Base-by-base conservation (phyloP, 2,888 invertebrate genomes). In the Scaptomyza parva region DNA sequence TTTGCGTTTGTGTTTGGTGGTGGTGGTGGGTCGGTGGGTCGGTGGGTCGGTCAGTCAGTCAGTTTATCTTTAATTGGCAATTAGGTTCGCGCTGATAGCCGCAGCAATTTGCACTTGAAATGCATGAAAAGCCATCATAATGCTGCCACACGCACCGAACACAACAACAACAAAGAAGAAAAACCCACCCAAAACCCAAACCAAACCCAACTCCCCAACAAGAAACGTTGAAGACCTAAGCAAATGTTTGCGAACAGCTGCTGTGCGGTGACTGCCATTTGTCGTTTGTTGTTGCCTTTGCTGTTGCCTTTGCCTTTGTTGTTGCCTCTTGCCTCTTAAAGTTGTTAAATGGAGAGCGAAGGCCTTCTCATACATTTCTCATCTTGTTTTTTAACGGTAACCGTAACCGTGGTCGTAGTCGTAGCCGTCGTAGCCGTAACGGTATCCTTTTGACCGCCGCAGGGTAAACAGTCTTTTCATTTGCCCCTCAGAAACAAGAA, bases 21-120 rank as follows among this genome's bases (percentile, higher is more conserved):
- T 58, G 45, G 48, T 11, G 50, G 54, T 58, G 47, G 71, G 76
- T n/a, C n/a, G n/a, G n/a, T n/a, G n/a, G n/a, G n/a, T n/a, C n/a
- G n/a, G n/a, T n/a, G n/a, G n/a, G n/a, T n/a, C n/a, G n/a, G n/a
- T n/a, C n/a, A n/a, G n/a, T n/a, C n/a, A n/a, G 73, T 62, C 64
- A 67, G 86, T 82, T 85, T 67, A 67, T 76, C 84, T 83, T 83
- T 88, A 82, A 82, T 88, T 82, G 82, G 45, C 82, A 82, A 82
- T 82, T 82, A 82, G 82, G 44, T n/a, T n/a, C 64, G 68, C 70
- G 70, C 67, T 82, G 88, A 82, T 88, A 82, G 70, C 84, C 86
- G 73, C 83, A 70, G 86, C 83, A 86, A 87, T 82, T 86, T 87
- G 79, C 79, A 83, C 87, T 80, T 70, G 85, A 80, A 67, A 79